Base-by-base conservation (phyloP, 1,140 invertebrate species). In the Macrosteles quadrilineatus region DNA sequence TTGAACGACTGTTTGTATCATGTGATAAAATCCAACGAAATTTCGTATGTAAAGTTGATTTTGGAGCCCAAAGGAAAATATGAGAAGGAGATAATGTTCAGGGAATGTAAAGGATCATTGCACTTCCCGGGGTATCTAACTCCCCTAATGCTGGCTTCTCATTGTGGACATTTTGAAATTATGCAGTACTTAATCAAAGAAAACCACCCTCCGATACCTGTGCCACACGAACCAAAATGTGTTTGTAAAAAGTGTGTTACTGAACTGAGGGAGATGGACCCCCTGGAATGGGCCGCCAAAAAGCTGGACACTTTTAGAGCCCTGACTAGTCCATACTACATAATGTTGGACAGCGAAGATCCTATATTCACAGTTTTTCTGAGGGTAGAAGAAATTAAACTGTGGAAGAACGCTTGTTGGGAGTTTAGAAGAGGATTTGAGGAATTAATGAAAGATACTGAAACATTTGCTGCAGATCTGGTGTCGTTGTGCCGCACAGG, bases 51-150 rank as follows among this genome's bases (percentile, higher is more conserved):
- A n/a, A 73, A 79, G 4, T 73, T 83, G 73, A 75, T 87, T 21
- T 69, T 87, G 40, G 78, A 86, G 21, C 81, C 81, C 69, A 74
- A 83, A 59, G 53, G 68, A 19, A 4, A 19, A 1, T 36, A 30
- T 1, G 25, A 67, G 1, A 27, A 25, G 14, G n/a, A 66, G 21
- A 19, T 69, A 0, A 57, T 72, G 25, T 67, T 69, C 53, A 45
- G 9, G 36, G 57, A 50, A 12, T 31, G 31, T 4, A 19, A 14
- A 32, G 43, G 70, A 12, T 75, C 73, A 17, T 43, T 70, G 17
- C 85, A 87, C 65, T 93, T 90, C 78, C 87, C 88, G 0, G 84
- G 86, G 12, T 85, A 90, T 73, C 84, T 91, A 3, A 92, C 89
- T 0, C 90, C 90, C 0, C 81, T 93, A 17, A 86, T 89, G 43